Evolutionary conservation across 2,888 invertebrate species (phyloP).

Genomic region (Drosophila subquinaria): DNA sequence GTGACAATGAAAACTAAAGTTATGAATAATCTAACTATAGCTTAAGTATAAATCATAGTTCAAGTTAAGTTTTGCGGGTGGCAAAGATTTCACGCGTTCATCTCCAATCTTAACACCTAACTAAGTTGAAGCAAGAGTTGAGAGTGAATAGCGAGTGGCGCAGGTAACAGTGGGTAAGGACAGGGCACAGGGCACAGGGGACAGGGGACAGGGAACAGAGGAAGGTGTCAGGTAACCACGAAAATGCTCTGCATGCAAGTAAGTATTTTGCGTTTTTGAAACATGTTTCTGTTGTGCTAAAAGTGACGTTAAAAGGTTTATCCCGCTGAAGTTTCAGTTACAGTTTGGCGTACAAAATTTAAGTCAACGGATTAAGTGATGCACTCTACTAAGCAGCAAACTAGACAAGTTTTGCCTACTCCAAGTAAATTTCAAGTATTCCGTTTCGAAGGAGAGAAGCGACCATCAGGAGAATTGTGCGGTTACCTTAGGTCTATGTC

Average conservation of each 20-base stretch:
- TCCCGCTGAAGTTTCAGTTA: slow-evolving; percentile 44
- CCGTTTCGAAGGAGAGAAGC: not conserved
- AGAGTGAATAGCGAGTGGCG: not conserved
- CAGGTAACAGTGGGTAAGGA: not conserved
- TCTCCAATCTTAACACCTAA: slow-evolving; percentile 12
- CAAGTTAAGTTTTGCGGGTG: not conserved
- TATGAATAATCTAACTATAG: not conserved
- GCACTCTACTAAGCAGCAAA: slow-evolving; percentile 14
- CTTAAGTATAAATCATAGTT: not conserved
- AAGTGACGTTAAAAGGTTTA: slow-evolving; percentile 59
- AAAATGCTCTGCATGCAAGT: slow-evolving; percentile 39
- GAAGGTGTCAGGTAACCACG: slow-evolving; percentile 9
- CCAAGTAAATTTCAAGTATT: not conserved
- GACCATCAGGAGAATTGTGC: not conserved
- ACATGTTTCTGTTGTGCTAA: slow-evolving; percentile 36
- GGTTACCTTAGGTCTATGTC: not conserved
- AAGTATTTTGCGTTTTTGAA: slow-evolving; percentile 50
- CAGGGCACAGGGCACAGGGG: too few relatives aligned
- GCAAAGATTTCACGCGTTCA: not conserved
- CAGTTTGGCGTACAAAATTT: slow-evolving; percentile 34
- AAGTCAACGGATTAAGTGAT: slow-evolving; percentile 38
- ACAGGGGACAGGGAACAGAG: not conserved
- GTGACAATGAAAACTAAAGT: not conserved
- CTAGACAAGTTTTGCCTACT: slow-evolving; percentile 4
- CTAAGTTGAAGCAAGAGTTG: not conserved